phyloP scores from a whole-genome alignment of 2,797 vertebrate genomes.

The Discoglossus pictus region DNA sequence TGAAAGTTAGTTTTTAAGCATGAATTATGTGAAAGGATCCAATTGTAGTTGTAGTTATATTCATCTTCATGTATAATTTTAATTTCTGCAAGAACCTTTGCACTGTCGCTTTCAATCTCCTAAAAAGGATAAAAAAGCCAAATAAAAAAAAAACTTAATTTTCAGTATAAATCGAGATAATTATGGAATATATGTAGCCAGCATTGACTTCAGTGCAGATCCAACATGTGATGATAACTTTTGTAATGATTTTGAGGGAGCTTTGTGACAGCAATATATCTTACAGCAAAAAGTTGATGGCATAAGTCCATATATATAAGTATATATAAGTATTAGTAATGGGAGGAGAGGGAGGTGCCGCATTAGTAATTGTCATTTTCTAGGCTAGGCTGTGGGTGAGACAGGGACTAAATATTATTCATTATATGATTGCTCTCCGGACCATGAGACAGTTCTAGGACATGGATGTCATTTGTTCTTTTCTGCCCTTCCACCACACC shows the following conservation, averaged over 20 bases:
- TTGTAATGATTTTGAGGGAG: constrained; percentile 5
- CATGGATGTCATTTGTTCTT: neutral
- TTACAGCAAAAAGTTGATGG: neutral
- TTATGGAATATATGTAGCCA: too few species aligned
- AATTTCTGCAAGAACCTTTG: too few species aligned
- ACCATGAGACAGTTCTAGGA: constrained; percentile 15
- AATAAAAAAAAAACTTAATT: too few species aligned
- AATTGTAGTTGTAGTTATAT: too few species aligned
- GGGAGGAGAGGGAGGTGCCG: constrained; percentile 28
- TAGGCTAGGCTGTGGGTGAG: constrained; percentile 23
- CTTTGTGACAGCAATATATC: too few species aligned
- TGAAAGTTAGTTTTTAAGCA: too few species aligned
- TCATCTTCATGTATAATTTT: too few species aligned
- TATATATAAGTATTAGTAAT: constrained; percentile 13
- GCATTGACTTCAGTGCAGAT: neutral
- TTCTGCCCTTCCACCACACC: constrained; percentile 16
- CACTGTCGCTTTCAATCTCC: too few species aligned
- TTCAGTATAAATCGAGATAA: too few species aligned
- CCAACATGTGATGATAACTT: constrained; percentile 14
- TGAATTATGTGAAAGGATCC: too few species aligned
- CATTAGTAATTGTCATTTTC: constrained; percentile 26
- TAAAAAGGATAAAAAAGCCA: too few species aligned
- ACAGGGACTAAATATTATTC: constrained; percentile 7
- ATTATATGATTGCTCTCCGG: constrained; percentile 8
- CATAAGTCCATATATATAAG: neutral